Evolutionary conservation across 1,140 invertebrate species (phyloP), one percentile per base, ranked within the genome.

Genomic region (Bilobella aurantiaca): DNA sequence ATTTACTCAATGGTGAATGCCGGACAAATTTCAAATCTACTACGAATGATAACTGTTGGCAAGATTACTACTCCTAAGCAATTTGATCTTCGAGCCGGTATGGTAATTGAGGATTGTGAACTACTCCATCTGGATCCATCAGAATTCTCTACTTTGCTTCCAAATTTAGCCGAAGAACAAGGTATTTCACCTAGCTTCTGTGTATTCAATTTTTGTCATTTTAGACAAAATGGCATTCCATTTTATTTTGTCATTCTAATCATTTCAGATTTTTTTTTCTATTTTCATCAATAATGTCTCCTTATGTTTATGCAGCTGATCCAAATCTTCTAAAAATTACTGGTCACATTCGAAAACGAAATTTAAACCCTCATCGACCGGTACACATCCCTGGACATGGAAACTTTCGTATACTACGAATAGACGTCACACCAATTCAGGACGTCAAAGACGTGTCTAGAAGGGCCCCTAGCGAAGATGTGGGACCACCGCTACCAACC

Each of bases 21-120:
- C 21, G 65, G 64, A 28, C 66, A 68, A 32, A 58, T 72, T 31
- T 63, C 69, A n/a, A 67, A 72, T 59, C 56, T 64, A 18, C 30
- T 72, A 0, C 65, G 71, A 21, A 72, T 72, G 61, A 58, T 66
- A 12, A 69, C 59, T 58, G 65, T 67, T 0, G 30, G 63, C 0
- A 72, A 72, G 62, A 60, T 69, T n/a, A 58, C 46, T 21, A 62
- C 63, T 21, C 71, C 71, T 28, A 64, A 64, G n/a, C 65, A 67
- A 42, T 72, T 65, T 63, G 30, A 53, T 25, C 46, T 66, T 12
- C 34, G 71, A 32, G 65, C 71, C 23, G 60, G 57, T 16, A 66
- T 72, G 60, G 57, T 68, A 12, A 68, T 72, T 49, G 71, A 72
- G 34, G 56, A 58, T 56, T 25, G 21, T 32, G 31, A 37, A 37